Evolutionary conservation across 2,888 invertebrate genomes (phyloP).

Genomic region (Margaritifera margaritifera): DNA sequence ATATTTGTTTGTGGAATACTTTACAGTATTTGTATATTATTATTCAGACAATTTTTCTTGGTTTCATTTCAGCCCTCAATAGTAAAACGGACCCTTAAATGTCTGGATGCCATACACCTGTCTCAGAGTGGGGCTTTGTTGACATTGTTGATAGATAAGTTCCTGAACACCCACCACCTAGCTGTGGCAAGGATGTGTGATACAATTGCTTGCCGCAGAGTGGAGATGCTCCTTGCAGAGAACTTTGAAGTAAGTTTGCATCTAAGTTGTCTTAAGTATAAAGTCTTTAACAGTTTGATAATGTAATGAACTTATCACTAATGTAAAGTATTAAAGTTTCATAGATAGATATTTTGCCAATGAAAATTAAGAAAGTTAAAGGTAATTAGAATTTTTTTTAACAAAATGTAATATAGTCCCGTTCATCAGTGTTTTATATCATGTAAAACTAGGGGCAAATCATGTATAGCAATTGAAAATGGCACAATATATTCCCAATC

Average conservation of each 20-base stretch:
- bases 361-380: too few species aligned
- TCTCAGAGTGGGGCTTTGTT: constrained; percentile 85
- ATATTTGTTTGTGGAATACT: neutral
- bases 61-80: constrained; percentile 77
- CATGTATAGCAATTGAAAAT: too few species aligned
- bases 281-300: too few species aligned
- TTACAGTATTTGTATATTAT: too few species aligned
- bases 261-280: neutral
- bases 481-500: too few species aligned
- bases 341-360: too few species aligned
- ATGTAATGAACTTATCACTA: too few species aligned
- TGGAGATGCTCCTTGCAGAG: constrained; percentile 81
- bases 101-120: constrained; percentile 78
- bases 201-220: constrained; percentile 81
- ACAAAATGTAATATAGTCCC: too few species aligned
- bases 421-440: too few species aligned
- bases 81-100: constrained; percentile 80
- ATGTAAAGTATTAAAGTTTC: too few species aligned
- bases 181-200: constrained; percentile 81
- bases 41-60: neutral
- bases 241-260: constrained; percentile 58
- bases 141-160: constrained; percentile 78
- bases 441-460: too few species aligned
- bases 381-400: too few species aligned
- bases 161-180: constrained; percentile 81